phyloP scores from a whole-genome alignment of 2,888 invertebrate genomes.

The Tenthredo mesomela region DNA sequence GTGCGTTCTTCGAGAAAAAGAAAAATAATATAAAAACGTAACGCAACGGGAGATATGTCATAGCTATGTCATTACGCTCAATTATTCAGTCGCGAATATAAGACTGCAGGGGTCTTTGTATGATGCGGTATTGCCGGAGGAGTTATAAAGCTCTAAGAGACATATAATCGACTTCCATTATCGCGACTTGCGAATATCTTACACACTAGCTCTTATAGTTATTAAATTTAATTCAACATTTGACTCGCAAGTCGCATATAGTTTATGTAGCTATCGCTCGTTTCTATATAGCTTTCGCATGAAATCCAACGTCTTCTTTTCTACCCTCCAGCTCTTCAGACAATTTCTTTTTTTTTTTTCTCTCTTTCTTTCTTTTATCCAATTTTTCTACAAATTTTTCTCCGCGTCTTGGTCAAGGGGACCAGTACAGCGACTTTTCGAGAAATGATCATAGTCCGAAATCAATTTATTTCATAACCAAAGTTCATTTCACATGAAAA shows the following conservation, averaged over 20 bases:
- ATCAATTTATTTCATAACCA: too few species aligned
- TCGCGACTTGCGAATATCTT: constrained; percentile 13
- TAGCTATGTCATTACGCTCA: constrained; percentile 29
- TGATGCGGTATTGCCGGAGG: background rate
- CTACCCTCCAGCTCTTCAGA: too few species aligned
- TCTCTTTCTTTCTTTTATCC: too few species aligned
- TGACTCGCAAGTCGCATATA: background rate
- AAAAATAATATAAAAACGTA: background rate
- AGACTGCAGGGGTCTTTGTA: background rate
- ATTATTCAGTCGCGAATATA: constrained; percentile 29
- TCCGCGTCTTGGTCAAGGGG: too few species aligned
- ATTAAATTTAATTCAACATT: constrained; percentile 23
- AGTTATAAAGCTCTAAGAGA: constrained; percentile 12
- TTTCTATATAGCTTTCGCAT: too few species aligned
- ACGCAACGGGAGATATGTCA: constrained; percentile 27
- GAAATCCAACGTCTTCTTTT: too few species aligned
- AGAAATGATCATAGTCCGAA: too few species aligned
- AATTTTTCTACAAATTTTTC: background rate
- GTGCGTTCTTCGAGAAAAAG: background rate
- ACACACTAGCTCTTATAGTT: background rate
- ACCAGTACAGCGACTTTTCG: too few species aligned
- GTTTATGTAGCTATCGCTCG: too few species aligned
- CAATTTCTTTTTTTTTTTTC: too few species aligned
- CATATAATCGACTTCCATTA: constrained; percentile 35
- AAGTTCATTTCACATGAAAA: too few species aligned